Evolutionary conservation across 2,797 vertebrate genomes (phyloP).

Genomic region (Pipistrellus kuhlii): DNA sequence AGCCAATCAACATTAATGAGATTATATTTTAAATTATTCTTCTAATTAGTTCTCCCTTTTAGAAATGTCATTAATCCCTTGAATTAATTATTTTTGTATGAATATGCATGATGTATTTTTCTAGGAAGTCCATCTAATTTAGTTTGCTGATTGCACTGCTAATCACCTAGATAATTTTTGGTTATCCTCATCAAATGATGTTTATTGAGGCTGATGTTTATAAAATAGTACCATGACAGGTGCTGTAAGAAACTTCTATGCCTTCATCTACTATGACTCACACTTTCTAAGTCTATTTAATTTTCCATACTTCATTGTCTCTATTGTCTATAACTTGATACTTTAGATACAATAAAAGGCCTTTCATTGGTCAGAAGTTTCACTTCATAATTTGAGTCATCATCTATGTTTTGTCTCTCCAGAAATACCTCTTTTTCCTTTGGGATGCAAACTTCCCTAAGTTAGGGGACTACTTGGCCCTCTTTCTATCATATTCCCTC

Average conservation of each 20-base stretch:
- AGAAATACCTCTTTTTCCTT: background rate
- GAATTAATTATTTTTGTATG: constrained; percentile 77
- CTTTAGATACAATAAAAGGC: background rate
- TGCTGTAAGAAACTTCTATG: background rate
- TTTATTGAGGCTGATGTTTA: constrained; percentile 58
- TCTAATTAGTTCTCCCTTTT: constrained; percentile 71
- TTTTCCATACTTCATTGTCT: constrained; percentile 10
- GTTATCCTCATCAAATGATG: constrained; percentile 72
- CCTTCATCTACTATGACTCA: background rate
- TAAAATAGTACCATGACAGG: constrained; percentile 23
- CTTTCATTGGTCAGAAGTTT: background rate
- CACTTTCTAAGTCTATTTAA: constrained; percentile 7
- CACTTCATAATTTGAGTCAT: background rate
- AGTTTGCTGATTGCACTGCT: constrained; percentile 72
- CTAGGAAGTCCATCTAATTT: constrained; percentile 75
- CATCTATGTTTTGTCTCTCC: background rate
- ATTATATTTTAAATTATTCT: constrained; percentile 77
- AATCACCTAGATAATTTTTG: constrained; percentile 67
- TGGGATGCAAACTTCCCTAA: background rate
- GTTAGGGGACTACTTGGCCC: rapidly evolving
- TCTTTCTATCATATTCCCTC: background rate
- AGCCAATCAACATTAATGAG: constrained; percentile 74
- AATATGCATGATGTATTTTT: constrained; percentile 76
- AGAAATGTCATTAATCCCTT: constrained; percentile 76
- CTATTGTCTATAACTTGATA: background rate